Evolutionary conservation across 1,140 invertebrate genomes (phyloP), one percentile per base, ranked within the genome.

Genomic region (Choristoneura fumiferana): DNA sequence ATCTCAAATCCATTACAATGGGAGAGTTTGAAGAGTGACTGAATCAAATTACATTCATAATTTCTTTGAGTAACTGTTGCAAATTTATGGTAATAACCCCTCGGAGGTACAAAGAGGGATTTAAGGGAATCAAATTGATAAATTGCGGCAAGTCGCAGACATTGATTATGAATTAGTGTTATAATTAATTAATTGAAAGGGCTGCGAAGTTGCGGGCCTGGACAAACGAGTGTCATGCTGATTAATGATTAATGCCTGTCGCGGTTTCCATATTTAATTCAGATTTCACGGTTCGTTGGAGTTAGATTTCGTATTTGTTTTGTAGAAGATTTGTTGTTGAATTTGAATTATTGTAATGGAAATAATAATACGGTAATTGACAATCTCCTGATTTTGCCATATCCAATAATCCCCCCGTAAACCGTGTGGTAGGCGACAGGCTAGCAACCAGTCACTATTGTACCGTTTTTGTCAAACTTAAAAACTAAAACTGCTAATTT

Each of bases 121-220:
- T 49, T 49, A 39, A 39, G 43, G 43, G 43, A 49, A 49, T 49
- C 43, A 49, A 49, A 49, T 49, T 49, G 43, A 49, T 49, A 49
- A 49, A 49, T 49, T 49, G 43, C 43, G 18, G 1, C 18, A 49
- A 49, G 43, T 49, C 43, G 43, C 14, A 17, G 18, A 49, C 43
- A 49, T 49, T 49, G 43, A 49, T 49, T 49, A 49, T 49, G 43
- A 49, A 49, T 49, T 49, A 49, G 43, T 49, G 43, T 49, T 49
- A 49, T 49, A 49, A 49, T 49, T 49, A n/a, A 49, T 49, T 49
- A 49, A 49, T 49, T 12, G 43, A 49, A 49, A 49, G 43, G 40
- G 40, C 14, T 45, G 40, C 40, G 37, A 12, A 39, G 22, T 29
- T 29, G 22, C n/a, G n/a, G n/a, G n/a, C 22, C 22, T 6, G 22